Base-by-base conservation (phyloP, 1,140 invertebrate species). In the Bombus soroeensis region DNA sequence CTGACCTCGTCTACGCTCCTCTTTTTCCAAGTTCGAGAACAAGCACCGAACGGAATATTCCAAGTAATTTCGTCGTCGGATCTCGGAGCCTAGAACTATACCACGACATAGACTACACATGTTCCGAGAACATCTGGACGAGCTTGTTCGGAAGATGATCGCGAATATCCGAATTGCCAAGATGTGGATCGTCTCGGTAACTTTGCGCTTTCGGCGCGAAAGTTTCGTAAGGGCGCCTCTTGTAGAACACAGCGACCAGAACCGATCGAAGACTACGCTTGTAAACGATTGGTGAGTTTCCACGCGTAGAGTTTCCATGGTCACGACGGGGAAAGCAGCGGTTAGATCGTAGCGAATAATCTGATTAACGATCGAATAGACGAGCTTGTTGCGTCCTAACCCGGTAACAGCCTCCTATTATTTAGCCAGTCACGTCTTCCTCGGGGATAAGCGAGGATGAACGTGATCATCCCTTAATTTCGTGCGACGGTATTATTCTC, bases 401-500 rank as follows among this genome's bases (percentile, higher is more conserved):
- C 32, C n/a, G 62, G 59, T 59, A 71, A 71, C 83, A 78, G 86
- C 81, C 78, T 66, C 77, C 77, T 70, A 90, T 89, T 90, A 87
- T 89, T 90, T 86, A 66, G 73, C 85, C 68, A 64, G 88, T 87
- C 89, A 89, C 88, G 89, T 90, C 76, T 82, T 78, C 73, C 64
- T 47, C 37, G 64, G 72, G 77, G 68, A 87, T 89, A 82, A 90
- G 86, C 68, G 62, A 57, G 68, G 77, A n/a, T 77, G 79, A 90
- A 88, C 89, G 86, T 85, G 86, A 90, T 90, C 81, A 76, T 89
- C 81, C 81, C 71, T 89, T 88, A 89, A 90, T 89, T 87, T 85
- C 71, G 68, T 53, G 37, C 32, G n/a, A 39, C 41, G 74, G 25
- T 74, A 89, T 89, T 84, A 87, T 89, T 81, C 68, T 37, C 64